These are phyloP conservation scores for Scaptomyza hsui DNA, from an alignment of 1,140 invertebrate species.

Conservation along the genomic window DNA sequence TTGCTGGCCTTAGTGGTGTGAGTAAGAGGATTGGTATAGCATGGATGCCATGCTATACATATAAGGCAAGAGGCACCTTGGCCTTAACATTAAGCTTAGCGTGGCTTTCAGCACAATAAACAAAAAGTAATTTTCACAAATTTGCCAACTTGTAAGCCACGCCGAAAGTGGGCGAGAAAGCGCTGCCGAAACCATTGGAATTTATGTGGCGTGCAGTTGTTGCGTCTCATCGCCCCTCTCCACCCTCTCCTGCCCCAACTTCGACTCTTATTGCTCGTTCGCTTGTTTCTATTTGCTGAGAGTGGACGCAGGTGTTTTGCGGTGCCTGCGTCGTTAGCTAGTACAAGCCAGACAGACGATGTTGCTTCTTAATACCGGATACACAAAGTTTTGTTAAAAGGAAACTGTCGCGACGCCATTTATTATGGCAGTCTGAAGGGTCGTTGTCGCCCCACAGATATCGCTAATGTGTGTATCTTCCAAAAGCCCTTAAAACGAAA, in stretches of 20 bases:
- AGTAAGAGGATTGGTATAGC: constrained; percentile 13
- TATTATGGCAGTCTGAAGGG: constrained; percentile 79
- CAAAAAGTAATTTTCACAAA: constrained; percentile 84
- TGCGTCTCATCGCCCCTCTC: neutral
- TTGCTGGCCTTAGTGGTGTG: constrained; percentile 30
- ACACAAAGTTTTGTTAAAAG: constrained; percentile 69
- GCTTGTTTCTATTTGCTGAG: constrained; percentile 45
- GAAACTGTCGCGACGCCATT: constrained; percentile 83
- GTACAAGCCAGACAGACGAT: constrained; percentile 45
- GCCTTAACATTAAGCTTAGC: constrained; percentile 73
- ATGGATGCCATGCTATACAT: neutral
- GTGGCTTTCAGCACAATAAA: constrained; percentile 80
- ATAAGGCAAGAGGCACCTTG: constrained; percentile 50
- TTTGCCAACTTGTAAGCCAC: constrained; percentile 82
- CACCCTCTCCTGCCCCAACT: neutral
- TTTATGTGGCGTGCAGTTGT: constrained; percentile 74
- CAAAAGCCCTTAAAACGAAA: constrained; percentile 34
- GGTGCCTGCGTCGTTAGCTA: constrained; percentile 45
- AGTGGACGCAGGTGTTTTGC: constrained; percentile 80
- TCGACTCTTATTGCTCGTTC: neutral
- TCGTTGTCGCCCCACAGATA: constrained; percentile 76
- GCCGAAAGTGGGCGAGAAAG: constrained; percentile 43
- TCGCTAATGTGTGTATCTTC: constrained; percentile 67
- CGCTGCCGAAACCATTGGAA: constrained; percentile 68
- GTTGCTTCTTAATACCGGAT: constrained; percentile 69